phyloP scores from a whole-genome alignment of 2,113 vertebrate species.

The Monopterus albus region DNA sequence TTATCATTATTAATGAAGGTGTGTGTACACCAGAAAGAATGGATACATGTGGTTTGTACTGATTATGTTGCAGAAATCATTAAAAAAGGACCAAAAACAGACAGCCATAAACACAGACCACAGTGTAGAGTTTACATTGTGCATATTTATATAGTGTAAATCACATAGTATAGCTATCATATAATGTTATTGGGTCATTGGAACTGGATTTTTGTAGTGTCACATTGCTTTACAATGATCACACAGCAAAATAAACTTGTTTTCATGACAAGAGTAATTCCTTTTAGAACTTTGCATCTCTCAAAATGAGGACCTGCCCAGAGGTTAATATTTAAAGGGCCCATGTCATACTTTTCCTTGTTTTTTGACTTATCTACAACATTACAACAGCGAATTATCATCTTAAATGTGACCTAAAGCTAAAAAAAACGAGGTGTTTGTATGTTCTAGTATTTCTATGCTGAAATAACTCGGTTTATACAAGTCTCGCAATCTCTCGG shows the following conservation, averaged over 20 bases:
- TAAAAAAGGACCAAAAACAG: neutral
- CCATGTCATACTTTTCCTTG: no score
- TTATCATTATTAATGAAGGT: constrained; percentile 15
- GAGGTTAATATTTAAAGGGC: neutral
- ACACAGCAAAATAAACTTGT: neutral
- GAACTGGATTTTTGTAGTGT: neutral
- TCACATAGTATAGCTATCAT: neutral
- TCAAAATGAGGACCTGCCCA: neutral
- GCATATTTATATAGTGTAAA: neutral
- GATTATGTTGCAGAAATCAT: neutral
- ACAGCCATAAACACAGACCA: no score
- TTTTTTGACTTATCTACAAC: no score
- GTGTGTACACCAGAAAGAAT: neutral
- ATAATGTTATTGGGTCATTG: neutral
- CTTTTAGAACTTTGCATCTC: neutral
- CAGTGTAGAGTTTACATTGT: neutral
- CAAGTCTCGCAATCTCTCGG: no score
- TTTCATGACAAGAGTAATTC: neutral
- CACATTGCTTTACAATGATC: neutral
- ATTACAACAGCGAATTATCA: no score
- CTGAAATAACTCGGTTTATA: no score
- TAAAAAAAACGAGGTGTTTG: no score
- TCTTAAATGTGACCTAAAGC: no score
- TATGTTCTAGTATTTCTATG: no score
- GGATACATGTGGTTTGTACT: neutral